Evolutionary conservation across 2,797 vertebrate genomes (phyloP).

Genomic region (Manis pentadactyla): DNA sequence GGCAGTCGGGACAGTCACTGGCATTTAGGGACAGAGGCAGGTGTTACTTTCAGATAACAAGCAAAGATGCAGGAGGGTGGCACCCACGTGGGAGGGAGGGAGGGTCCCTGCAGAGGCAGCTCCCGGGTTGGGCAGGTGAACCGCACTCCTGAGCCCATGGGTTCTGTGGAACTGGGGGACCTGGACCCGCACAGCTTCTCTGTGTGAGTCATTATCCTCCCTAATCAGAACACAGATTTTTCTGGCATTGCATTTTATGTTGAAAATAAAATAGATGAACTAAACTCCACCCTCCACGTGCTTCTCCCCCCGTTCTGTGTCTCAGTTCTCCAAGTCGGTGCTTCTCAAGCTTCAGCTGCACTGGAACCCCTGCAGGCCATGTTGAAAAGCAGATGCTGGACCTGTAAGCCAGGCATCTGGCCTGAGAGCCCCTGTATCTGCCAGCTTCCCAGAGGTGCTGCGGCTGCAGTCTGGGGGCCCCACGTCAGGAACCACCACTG

Average conservation of each 20-base stretch:
- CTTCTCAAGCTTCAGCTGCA: background rate
- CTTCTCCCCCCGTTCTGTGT: too few species aligned
- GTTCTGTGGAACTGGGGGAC: background rate
- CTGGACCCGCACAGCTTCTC: background rate
- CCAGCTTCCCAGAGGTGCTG: accelerated
- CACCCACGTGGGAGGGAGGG: too few species aligned
- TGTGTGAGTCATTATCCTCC: background rate
- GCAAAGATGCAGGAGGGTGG: background rate
- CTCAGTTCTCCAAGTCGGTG: accelerated
- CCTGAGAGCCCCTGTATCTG: background rate
- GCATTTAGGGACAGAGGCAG: background rate
- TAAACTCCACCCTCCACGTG: too few species aligned
- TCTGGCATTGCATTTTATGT: too few species aligned
- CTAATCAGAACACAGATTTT: background rate
- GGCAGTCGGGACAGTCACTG: accelerated
- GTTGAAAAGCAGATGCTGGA: too few species aligned
- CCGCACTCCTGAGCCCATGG: accelerated
- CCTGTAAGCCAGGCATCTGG: background rate
- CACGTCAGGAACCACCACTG: background rate
- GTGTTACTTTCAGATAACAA: background rate
- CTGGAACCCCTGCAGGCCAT: background rate
- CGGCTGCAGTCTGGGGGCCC: background rate
- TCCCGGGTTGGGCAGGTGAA: background rate
- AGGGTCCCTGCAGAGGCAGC: background rate
- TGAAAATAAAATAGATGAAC: background rate